Base-by-base conservation (phyloP, 2,113 vertebrate genomes). In the Mustelus asterias region DNA sequence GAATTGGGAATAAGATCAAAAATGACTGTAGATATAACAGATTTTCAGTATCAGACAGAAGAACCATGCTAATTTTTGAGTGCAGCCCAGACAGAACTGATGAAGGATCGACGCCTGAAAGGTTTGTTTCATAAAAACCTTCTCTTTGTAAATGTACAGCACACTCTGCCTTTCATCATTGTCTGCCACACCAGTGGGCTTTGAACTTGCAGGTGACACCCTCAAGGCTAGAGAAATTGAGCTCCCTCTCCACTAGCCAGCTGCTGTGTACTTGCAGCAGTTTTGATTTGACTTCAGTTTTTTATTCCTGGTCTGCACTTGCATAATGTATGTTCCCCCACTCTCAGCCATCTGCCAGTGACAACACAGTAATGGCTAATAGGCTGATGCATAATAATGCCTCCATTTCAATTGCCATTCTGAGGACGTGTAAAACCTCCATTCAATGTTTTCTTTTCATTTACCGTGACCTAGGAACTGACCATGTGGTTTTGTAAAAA, bases 261-360 rank as follows among this genome's bases (percentile, higher is more conserved):
- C 89, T 90, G 89, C 60, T 37, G 16, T 93, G 6, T 93, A 93
- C 37, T 93, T 93, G n/a, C 29, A 67, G 24, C 54, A 93, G 60
- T 18, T 93, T 65, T 37, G n/a, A 29, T 93, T 93, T 63, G 37
- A 44, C 3, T 83, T 41, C 16, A 41, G 72, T 37, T 65, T 67
- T 37, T 41, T 93, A 67, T 93, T 65, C 58, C 60, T 93, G 14
- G 18, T 65, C 65, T 93, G 89, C 89, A 37, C 63, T 65, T 93
- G 60, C 89, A 37, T 93, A 93, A 93, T 93, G 33, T 37, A 65
- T 37, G n/a, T 65, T 93, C 33, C 63, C 89, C 60, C 63, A 65
- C 60, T 90, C 48, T 65, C 89, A 93, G 58, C 89, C 89, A 65
- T 67, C 89, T 93, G 89, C 89, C 60, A 65, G 60, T 65, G 89